phyloP scores from a whole-genome alignment of 2,888 invertebrate genomes.

The Pyrrhosoma nymphula region DNA sequence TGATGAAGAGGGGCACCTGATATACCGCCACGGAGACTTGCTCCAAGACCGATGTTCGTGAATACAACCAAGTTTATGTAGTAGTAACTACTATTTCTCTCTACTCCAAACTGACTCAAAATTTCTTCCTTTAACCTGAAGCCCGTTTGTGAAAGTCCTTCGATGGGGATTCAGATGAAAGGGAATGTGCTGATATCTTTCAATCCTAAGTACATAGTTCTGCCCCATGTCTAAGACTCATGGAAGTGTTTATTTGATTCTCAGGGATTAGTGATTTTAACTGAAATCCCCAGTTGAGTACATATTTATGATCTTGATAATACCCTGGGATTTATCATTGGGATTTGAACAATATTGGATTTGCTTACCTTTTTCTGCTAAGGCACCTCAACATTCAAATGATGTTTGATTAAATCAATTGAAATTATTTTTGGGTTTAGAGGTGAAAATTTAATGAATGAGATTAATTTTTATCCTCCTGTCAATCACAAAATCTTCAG shows the following conservation, averaged over 20 bases:
- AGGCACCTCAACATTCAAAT: background rate
- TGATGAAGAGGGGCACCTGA: constrained; percentile 99
- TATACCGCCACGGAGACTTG: constrained; percentile 99
- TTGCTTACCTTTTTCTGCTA: background rate
- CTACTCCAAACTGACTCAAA: constrained; percentile 70
- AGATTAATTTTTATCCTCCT: background rate
- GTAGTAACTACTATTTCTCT: constrained; percentile 71
- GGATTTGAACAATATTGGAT: background rate
- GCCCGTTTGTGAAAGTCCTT: constrained; percentile 71
- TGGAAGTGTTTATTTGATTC: constrained; percentile 12
- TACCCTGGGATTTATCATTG: background rate
- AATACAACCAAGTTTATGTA: constrained; percentile 80
- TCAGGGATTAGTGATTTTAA: background rate
- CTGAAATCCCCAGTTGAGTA: background rate
- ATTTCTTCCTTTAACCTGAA: constrained; percentile 70
- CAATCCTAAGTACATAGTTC: constrained; percentile 73
- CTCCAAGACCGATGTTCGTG: constrained; percentile 99
- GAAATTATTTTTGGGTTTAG: background rate
- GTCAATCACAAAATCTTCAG: background rate
- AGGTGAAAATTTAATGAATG: background rate
- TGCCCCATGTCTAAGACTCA: background rate
- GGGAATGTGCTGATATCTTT: constrained; percentile 74
- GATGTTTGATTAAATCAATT: background rate
- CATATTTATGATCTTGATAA: background rate
- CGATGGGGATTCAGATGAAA: constrained; percentile 71